Evolutionary conservation across 2,888 invertebrate species (phyloP).

Genomic region (Melanchra persicariae): DNA sequence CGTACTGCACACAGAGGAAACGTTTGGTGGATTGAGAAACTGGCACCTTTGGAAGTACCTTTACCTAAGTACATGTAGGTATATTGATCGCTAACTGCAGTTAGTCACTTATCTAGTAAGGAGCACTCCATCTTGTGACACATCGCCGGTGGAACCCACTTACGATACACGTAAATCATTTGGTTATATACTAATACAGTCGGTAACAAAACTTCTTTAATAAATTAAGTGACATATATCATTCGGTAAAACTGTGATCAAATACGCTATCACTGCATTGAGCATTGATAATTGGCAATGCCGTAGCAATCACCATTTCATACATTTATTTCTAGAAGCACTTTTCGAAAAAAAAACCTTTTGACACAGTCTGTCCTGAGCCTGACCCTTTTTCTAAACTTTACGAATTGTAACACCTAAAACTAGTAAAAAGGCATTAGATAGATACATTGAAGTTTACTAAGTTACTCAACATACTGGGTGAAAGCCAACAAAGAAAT

Average conservation of each 20-base stretch:
- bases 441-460: background rate
- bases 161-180: conserved; percentile 70
- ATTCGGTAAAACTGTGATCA: background rate
- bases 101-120: conserved; percentile 71
- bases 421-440: background rate
- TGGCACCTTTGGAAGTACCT: conserved; percentile 57
- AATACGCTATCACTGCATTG: background rate
- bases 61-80: conserved; percentile 31
- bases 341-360: background rate
- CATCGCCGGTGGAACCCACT: conserved; percentile 80
- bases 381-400: background rate
- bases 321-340: background rate
- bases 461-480: conserved; percentile 1
- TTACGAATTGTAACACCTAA: background rate
- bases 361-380: background rate
- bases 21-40: conserved; percentile 73
- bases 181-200: conserved; percentile 61
- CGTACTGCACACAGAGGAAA: conserved; percentile 71
- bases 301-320: background rate
- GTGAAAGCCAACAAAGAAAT: conserved; percentile 35
- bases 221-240: background rate
- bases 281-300: background rate
- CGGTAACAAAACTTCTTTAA: conserved; percentile 54
- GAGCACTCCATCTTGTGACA: conserved; percentile 70
- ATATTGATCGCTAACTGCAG: conserved; percentile 73